phyloP scores from a whole-genome alignment of 2,888 invertebrate genomes.

The Sussaba pulchella region DNA sequence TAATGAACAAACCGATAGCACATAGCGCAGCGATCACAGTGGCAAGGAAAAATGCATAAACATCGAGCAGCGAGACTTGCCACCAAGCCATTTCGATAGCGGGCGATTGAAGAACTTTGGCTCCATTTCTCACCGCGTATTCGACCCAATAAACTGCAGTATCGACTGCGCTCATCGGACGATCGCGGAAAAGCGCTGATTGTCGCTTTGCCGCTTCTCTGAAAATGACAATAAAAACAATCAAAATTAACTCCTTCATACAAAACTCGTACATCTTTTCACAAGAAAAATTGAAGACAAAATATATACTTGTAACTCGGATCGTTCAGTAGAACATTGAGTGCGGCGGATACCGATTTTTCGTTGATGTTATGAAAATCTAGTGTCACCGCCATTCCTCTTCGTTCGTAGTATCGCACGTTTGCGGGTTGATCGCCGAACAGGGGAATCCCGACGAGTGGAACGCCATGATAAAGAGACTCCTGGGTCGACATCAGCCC shows the following conservation, averaged over 20 bases:
- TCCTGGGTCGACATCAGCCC: conserved; percentile 75
- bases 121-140: conserved; percentile 70
- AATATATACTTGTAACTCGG: conserved; percentile 78
- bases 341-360: conserved; percentile 78
- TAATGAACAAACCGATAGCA: conserved; percentile 22
- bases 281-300: neutral
- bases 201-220: conserved; percentile 75
- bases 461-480: conserved; percentile 73
- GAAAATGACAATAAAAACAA: no score
- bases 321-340: conserved; percentile 82
- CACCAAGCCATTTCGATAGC: conserved; percentile 71
- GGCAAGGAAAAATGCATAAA: conserved; percentile 60
- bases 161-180: conserved; percentile 71
- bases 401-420: conserved; percentile 70
- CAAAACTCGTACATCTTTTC: neutral
- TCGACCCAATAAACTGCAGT: conserved; percentile 74
- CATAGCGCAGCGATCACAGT: neutral
- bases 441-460: conserved; percentile 76
- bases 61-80: conserved; percentile 71
- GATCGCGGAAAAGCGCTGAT: conserved; percentile 75
- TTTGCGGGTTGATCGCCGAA: conserved; percentile 77
- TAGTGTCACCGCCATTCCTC: conserved; percentile 71
- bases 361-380: conserved; percentile 76
- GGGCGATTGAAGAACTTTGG: conserved; percentile 68
- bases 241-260: no score